phyloP scores from a whole-genome alignment of 2,888 invertebrate genomes.

The Tupiocoris notatus region DNA sequence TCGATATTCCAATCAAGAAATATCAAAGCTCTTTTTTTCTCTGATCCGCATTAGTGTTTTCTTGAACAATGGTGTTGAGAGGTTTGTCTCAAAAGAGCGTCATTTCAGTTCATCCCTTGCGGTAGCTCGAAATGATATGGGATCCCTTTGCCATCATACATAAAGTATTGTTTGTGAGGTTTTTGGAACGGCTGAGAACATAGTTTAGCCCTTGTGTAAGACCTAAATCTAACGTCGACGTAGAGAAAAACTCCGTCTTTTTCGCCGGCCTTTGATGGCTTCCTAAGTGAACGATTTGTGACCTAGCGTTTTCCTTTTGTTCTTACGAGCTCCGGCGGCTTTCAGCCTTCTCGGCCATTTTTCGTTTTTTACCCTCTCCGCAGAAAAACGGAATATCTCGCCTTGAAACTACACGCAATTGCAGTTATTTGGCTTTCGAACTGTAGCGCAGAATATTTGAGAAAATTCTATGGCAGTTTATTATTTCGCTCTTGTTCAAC shows the following conservation, averaged over 20 bases:
- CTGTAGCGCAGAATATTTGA: not conserved
- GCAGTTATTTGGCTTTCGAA: not conserved
- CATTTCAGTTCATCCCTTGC: too few species aligned
- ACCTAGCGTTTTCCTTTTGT: not conserved
- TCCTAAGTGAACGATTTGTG: not conserved
- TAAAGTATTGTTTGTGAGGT: not conserved
- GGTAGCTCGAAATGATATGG: too few species aligned
- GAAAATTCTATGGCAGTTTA: too few species aligned
- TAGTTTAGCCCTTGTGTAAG: not conserved
- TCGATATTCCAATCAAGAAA: too few species aligned
- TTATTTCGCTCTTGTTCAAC: too few species aligned
- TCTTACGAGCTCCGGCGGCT: not conserved
- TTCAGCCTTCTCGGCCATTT: not conserved
- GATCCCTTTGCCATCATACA: too few species aligned
- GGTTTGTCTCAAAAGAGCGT: too few species aligned
- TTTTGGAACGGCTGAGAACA: not conserved
- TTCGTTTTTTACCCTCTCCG: not conserved
- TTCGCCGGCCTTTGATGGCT: not conserved
- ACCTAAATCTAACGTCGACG: not conserved
- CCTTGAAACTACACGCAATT: not conserved
- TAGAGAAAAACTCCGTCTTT: not conserved
- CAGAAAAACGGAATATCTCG: not conserved
- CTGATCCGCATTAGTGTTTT: too few species aligned
- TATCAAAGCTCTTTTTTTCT: too few species aligned
- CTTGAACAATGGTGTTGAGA: too few species aligned